Evolutionary conservation across 64 coral and sea anemone species (phyloP), one percentile per base, ranked within the genome.

Genomic region (Anthopleura sola): DNA sequence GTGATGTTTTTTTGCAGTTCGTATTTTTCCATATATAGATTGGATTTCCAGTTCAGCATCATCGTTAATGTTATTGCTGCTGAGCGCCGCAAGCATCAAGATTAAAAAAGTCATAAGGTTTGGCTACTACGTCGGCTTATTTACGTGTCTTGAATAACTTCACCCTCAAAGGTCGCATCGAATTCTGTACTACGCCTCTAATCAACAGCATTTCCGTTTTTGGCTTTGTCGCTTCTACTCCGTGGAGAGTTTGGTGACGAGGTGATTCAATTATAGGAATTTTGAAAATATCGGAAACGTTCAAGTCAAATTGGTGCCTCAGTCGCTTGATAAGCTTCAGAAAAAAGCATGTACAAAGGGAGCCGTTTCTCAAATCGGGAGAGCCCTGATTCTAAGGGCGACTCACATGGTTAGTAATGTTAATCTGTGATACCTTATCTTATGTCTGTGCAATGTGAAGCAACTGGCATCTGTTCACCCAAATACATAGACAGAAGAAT

Each of bases 201-300:
- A 79, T 79, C 76, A 79, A 79, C 76, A 79, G 39, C 44, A 48
- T 79, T 79, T 79, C 76, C 76, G 76, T 79, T 79, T 79, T 79
- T 79, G 76, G 76, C 76, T 79, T 71, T 79, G 44, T 48, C 76
- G 76, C 18, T 79, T 79, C 44, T 20, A 48, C 76, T 79, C 76
- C 20, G 37, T 48, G 76, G 76, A 79, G 76, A 79, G 76, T 79
- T 79, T 79, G 76, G 76, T 79, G 44, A 48, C 76, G 76, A 79
- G 76, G 36, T 26, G 76, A 79, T 48, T 13, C 21, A 48, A 71
- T 71, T 71, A 32, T 71, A 71, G 28, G 66, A 71, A 71, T 71
- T 71, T 71, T 32, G 66, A 36, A 71, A 71, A 17, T 33, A 79
- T 79, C 44, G 76, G 76, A 79, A 79, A 79, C 76, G 76, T 71